Evolutionary conservation across 2,113 vertebrate species (phyloP).

Genomic region (Lethenteron reissneri): DNA sequence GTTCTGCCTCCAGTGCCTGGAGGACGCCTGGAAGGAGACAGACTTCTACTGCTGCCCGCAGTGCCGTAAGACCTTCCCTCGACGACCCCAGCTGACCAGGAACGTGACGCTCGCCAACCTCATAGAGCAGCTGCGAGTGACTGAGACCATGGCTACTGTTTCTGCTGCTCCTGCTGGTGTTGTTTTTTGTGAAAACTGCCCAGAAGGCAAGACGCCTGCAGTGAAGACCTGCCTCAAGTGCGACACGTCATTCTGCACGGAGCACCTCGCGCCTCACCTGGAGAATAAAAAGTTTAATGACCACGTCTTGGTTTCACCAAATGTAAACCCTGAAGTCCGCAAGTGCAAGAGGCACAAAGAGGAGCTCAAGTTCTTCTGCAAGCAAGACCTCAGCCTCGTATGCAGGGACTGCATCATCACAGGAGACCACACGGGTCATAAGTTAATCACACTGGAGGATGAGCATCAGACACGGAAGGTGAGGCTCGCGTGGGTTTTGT

Average conservation of each 20-base stretch:
- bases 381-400: slow-evolving; percentile 5
- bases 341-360: slow-evolving; percentile 7
- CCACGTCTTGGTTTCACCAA: slow-evolving; percentile 1
- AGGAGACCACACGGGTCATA: slow-evolving; percentile 6
- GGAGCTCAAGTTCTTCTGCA: slow-evolving; percentile 8
- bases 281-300: neutral
- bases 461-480: slow-evolving; percentile 1
- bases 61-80: too few relatives aligned
- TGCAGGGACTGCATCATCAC: slow-evolving; percentile 8
- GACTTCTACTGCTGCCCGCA: too few relatives aligned
- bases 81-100: too few relatives aligned
- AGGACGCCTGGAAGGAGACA: too few relatives aligned
- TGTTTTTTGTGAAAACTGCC: slow-evolving; percentile 9
- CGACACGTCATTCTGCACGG: slow-evolving; percentile 9
- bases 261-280: slow-evolving; percentile 7
- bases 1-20: too few relatives aligned
- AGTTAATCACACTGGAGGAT: slow-evolving; percentile 1
- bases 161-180: too few relatives aligned
- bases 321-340: neutral
- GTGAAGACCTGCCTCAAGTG: slow-evolving; percentile 9
- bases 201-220: neutral
- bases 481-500: neutral
- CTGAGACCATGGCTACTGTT: neutral
- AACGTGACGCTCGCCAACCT: too few relatives aligned
- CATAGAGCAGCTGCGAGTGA: too few relatives aligned